phyloP scores from a whole-genome alignment of 2,888 invertebrate species.

The Apodemia mormo region DNA sequence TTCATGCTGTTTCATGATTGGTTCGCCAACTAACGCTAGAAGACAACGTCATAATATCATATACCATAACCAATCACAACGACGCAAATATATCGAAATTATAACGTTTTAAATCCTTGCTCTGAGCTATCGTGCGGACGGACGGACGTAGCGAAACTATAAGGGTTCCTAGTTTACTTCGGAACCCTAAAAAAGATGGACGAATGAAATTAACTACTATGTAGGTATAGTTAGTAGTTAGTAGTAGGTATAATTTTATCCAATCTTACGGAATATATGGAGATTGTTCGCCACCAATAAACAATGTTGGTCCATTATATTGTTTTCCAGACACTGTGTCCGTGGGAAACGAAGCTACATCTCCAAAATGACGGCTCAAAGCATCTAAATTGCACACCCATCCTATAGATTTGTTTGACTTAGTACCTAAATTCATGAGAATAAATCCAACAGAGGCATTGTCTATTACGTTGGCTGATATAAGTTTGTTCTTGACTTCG shows the following conservation, averaged over 20 bases:
- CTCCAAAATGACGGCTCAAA: slow-evolving; percentile 44
- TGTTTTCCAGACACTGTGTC: slow-evolving; percentile 42
- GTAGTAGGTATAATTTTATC: not conserved
- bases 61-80: too few species aligned
- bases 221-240: not conserved
- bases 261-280: slow-evolving; percentile 60
- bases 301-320: slow-evolving; percentile 55
- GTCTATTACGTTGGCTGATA: slow-evolving; percentile 43
- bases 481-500: slow-evolving; percentile 49
- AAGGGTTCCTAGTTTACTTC: too few species aligned
- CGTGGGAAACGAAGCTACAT: slow-evolving; percentile 54
- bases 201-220: too few species aligned
- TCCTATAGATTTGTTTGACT: slow-evolving; percentile 45
- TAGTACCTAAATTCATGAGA: slow-evolving; percentile 53
- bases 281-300: slow-evolving; percentile 59
- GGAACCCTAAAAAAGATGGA: too few species aligned
- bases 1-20: too few species aligned
- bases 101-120: too few species aligned
- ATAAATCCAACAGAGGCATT: slow-evolving; percentile 46
- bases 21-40: too few species aligned
- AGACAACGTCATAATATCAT: too few species aligned
- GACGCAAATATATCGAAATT: too few species aligned
- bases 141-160: too few species aligned
- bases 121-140: too few species aligned
- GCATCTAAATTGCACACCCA: slow-evolving; percentile 58